phyloP scores from a whole-genome alignment of 2,113 vertebrate species.

The Ploceus nigricollis region DNA sequence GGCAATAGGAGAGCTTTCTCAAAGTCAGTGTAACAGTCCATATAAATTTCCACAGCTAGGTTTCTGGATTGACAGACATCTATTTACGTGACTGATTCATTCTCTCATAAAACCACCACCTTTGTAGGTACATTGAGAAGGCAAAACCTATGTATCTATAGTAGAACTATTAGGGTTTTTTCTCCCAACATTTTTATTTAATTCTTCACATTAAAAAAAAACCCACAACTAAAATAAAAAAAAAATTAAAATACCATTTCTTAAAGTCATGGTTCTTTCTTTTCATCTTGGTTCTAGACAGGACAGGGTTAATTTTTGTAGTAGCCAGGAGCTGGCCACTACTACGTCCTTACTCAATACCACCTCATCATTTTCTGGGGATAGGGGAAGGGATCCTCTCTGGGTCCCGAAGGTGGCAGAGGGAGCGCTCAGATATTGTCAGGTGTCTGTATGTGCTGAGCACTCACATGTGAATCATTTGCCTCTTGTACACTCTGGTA shows the following conservation, averaged over 20 bases:
- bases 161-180: not conserved
- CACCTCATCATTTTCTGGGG: not conserved
- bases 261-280: not conserved
- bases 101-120: not conserved
- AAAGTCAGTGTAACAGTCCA: accelerated
- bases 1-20: not conserved
- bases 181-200: not conserved
- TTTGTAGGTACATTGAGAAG: not conserved
- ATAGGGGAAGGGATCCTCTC: not conserved
- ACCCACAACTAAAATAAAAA: not conserved
- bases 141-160: not conserved
- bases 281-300: not conserved
- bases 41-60: not conserved
- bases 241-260: not conserved
- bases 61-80: not conserved
- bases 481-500: not conserved
- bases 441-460: not conserved
- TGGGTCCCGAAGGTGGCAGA: not conserved
- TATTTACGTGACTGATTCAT: not conserved
- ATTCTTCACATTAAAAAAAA: not conserved
- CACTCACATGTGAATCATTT: not conserved
- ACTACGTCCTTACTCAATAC: not conserved
- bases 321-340: not conserved
- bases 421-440: not conserved
- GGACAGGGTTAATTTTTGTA: not conserved